Evolutionary conservation across 2,888 invertebrate genomes (phyloP).

Genomic region (Chamaedrilus cognettii): DNA sequence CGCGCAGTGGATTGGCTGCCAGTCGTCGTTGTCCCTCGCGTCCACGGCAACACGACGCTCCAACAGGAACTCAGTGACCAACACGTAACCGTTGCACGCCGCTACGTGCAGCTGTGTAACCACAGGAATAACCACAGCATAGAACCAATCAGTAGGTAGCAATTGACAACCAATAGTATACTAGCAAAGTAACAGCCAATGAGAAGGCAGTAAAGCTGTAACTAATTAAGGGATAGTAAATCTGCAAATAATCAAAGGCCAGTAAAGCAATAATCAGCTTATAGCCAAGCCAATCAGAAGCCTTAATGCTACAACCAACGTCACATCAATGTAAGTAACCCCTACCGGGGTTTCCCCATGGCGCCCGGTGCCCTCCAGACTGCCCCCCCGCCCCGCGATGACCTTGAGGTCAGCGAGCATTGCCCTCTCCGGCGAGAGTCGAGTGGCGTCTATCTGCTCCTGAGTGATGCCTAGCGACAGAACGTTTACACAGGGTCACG

Average conservation of each 20-base stretch:
- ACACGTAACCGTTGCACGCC: slow-evolving; percentile 93
- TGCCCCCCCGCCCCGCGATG: slow-evolving; percentile 69
- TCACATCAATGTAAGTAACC: slow-evolving; percentile 43
- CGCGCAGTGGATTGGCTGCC: slow-evolving; percentile 98
- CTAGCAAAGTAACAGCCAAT: no score
- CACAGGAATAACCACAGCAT: no score
- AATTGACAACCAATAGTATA: no score
- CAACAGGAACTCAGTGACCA: slow-evolving; percentile 91
- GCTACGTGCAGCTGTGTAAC: slow-evolving; percentile 99
- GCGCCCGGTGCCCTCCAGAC: slow-evolving; percentile 80
- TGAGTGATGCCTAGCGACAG: slow-evolving; percentile 61
- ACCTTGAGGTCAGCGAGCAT: slow-evolving; percentile 88
- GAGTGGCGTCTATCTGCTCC: slow-evolving; percentile 87
- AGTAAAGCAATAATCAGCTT: not conserved
- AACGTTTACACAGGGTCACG: no score
- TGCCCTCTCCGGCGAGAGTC: slow-evolving; percentile 85
- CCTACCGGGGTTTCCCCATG: slow-evolving; percentile 93
- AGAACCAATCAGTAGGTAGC: no score
- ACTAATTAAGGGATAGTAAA: no score
- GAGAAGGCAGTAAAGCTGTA: no score
- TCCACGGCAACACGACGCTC: slow-evolving; percentile 86
- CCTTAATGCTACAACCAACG: not conserved
- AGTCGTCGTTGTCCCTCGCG: slow-evolving; percentile 89
- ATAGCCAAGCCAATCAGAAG: not conserved
- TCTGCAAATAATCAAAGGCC: not conserved